These are phyloP conservation scores for Chionomys nivalis DNA, from an alignment of 2,113 vertebrate genomes.

Conservation along the genomic window DNA sequence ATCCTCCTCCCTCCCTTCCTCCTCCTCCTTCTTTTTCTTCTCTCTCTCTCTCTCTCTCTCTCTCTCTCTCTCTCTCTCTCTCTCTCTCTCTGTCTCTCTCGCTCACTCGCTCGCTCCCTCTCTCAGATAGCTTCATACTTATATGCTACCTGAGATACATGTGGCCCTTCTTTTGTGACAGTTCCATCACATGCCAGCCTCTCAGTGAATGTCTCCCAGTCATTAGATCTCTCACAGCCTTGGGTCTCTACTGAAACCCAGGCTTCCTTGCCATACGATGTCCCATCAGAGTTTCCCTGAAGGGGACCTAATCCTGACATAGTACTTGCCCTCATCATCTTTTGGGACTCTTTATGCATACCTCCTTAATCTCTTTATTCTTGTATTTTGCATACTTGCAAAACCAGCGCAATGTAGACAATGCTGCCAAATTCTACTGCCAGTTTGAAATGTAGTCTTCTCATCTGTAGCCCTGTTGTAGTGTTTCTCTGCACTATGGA, in stretches of 20 bases:
- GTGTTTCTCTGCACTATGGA: background rate
- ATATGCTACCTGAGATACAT: background rate
- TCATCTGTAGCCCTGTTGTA: background rate
- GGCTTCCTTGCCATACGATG: background rate
- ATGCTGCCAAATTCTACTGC: background rate
- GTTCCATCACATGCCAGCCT: background rate
- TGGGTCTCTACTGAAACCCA: background rate
- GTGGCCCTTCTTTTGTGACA: background rate
- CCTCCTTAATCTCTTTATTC: background rate
- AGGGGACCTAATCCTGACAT: background rate
- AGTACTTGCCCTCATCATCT: background rate
- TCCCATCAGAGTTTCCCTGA: background rate
- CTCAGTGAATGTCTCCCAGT: background rate
- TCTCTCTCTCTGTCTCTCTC: no score
- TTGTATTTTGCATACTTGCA: background rate
- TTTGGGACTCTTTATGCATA: background rate
- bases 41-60: no score
- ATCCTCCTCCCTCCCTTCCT: no score
- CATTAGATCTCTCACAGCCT: background rate
- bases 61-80: no score
- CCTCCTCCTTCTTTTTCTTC: accelerated
- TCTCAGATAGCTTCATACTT: background rate
- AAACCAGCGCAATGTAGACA: background rate
- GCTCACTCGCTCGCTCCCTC: accelerated
- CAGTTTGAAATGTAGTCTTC: background rate